These are phyloP conservation scores for Pristionchus entomophagus DNA, from an alignment of 2,888 invertebrate genomes.

Conservation along the genomic window DNA sequence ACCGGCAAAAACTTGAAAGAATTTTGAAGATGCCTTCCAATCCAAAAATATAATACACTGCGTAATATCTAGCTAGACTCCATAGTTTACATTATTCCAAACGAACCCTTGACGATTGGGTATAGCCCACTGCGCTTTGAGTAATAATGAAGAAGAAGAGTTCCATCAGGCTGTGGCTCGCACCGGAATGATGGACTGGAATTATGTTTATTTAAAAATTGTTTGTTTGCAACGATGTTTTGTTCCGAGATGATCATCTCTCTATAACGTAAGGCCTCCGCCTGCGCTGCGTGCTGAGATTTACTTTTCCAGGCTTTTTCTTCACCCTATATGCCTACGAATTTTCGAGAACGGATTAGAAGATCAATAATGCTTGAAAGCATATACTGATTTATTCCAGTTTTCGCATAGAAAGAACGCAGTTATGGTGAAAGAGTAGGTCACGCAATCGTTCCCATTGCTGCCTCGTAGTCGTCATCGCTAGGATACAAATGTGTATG, in stretches of 20 bases:
- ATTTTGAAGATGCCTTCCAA: background rate
- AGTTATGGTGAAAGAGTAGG: too few species aligned
- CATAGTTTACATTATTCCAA: background rate
- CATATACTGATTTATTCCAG: too few species aligned
- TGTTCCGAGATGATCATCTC: background rate
- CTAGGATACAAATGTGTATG: background rate
- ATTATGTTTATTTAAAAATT: background rate
- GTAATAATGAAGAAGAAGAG: slow-evolving; percentile 91
- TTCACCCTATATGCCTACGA: too few species aligned
- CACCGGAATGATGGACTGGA: slow-evolving; percentile 71
- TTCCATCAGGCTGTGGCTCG: slow-evolving; percentile 69
- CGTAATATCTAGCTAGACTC: too few species aligned
- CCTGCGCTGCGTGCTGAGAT: too few species aligned
- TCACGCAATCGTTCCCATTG: background rate
- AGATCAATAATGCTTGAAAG: too few species aligned
- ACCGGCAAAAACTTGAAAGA: background rate
- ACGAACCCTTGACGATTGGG: slow-evolving; percentile 85
- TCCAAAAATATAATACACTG: too few species aligned
- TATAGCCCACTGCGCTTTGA: slow-evolving; percentile 94
- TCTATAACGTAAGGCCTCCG: too few species aligned
- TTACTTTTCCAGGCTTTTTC: too few species aligned
- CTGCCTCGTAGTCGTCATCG: background rate
- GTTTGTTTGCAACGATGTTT: background rate
- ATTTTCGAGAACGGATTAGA: too few species aligned
- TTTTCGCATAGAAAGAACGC: too few species aligned